Evolutionary conservation across 2,888 invertebrate species (phyloP), one percentile per base, ranked within the genome.

Genomic region (Rapana venosa): DNA sequence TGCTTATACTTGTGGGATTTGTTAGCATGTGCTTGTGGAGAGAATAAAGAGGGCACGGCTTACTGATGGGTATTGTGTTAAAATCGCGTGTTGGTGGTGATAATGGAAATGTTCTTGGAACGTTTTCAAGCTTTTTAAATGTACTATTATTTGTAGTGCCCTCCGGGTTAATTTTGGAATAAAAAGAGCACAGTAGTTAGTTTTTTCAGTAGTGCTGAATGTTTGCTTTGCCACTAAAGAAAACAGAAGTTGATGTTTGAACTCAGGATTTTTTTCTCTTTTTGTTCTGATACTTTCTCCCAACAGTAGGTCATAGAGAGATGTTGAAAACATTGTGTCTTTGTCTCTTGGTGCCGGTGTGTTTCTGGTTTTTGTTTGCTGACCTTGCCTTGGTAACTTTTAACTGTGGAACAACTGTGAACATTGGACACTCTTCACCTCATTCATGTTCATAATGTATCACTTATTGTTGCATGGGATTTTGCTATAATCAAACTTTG

Each of bases 231-330:
- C 79, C 30, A n/a, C 77, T 47, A 15, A 83, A 36, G 83, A 36
- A 26, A 30, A n/a, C 20, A 30, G 35, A 86, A 66, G 61, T 8
- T 26, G 77, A 32, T 87, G 77, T 88, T 88, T 35, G 81, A 81
- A 88, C 88, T 88, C 88, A 81, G 88, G 88, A 81, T 81, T 77
- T 61, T 58, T 81, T 30, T 85, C 17, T 74, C 17, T n/a, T 77
- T 47, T 87, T 36, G 35, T 70, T 87, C 47, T 84, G 56, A 22
- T 32, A 61, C 47, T 32, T 61, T 61, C 22, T 47, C 26, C 83
- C 83, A 11, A n/a, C 26, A 83, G 47, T 35, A 83, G 83, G 47
- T 36, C 26, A 47, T 83, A 35, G n/a, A 30, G 32, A 66, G 58
- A 58, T n/a, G 58, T 66, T 61, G 66, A 5, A 81, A 47, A 81